Conservation (phyloP, 1,140 invertebrate genomes). For the Gonioctena quinquepunctata region DNA sequence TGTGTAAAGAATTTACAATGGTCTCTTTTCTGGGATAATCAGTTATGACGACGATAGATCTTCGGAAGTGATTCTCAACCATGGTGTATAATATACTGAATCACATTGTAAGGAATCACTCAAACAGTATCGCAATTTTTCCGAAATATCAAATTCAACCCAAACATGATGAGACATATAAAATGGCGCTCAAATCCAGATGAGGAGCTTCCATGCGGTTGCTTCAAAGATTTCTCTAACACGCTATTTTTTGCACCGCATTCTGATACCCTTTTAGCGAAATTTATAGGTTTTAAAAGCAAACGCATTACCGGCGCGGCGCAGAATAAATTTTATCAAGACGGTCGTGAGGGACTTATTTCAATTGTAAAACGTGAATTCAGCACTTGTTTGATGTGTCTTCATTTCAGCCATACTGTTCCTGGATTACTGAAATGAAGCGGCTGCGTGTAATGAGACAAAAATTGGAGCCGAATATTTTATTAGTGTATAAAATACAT, state of each 20-base stretch:
- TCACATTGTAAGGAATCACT: no score
- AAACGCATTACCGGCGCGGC: slow-evolving; percentile 1
- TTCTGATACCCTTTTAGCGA: slow-evolving; percentile 10
- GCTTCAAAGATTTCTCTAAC: neutral
- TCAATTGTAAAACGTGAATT: slow-evolving; percentile 5
- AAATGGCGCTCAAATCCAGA: neutral
- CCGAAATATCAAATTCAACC: neutral
- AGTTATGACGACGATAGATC: no score
- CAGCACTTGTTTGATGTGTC: neutral
- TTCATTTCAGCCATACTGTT: neutral
- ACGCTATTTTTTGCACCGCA: neutral
- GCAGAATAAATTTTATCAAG: slow-evolving; percentile 11
- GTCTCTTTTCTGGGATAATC: no score
- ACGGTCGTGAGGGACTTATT: neutral
- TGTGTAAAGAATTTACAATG: no score
- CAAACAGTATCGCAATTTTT: no score
- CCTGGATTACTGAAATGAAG: neutral
- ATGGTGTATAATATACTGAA: no score
- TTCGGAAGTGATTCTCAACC: no score
- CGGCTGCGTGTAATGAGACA: no score
- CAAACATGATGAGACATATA: neutral
- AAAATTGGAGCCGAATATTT: no score
- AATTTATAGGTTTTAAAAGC: slow-evolving; percentile 12
- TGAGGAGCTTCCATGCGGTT: neutral
- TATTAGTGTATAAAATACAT: no score